phyloP scores from a whole-genome alignment of 2,113 vertebrate species.

The Benitochromis conjunctus region DNA sequence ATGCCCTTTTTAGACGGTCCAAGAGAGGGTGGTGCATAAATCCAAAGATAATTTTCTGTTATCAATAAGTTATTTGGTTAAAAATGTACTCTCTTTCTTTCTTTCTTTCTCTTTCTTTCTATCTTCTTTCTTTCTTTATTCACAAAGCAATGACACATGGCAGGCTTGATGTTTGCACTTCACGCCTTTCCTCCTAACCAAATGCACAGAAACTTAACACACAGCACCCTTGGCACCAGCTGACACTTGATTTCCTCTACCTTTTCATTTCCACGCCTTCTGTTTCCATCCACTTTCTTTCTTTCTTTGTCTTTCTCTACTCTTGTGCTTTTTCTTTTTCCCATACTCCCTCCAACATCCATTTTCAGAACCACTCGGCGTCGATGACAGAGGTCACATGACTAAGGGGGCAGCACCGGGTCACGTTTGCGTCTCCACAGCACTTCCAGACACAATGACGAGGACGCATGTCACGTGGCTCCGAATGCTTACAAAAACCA shows the following conservation, averaged over 20 bases:
- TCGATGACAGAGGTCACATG: slow-evolving; percentile 99
- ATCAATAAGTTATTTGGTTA: not conserved
- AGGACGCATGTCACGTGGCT: slow-evolving; percentile 68
- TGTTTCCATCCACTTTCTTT: not conserved
- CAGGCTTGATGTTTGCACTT: slow-evolving; percentile 37
- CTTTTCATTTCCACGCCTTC: slow-evolving; percentile 18
- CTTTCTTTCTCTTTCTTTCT: not conserved
- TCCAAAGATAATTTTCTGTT: not conserved
- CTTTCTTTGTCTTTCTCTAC: not conserved
- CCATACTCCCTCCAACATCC: not conserved
- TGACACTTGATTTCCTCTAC: slow-evolving; percentile 23
- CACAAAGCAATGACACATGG: slow-evolving; percentile 27
- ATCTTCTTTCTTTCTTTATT: not conserved
- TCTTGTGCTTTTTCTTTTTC: not conserved
- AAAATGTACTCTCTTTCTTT: not conserved
- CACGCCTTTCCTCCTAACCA: not conserved
- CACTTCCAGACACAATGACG: slow-evolving; percentile 87
- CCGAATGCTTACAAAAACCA: slow-evolving; percentile 51
- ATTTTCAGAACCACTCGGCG: slow-evolving; percentile 91
- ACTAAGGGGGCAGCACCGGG: slow-evolving; percentile 78
- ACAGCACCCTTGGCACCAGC: slow-evolving; percentile 13
- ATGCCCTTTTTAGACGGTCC: not conserved
- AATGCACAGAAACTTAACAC: not conserved
- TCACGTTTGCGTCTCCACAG: slow-evolving; percentile 88
- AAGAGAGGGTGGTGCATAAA: not conserved